phyloP scores from a whole-genome alignment of 2,113 vertebrate genomes.

The Electrona antarctica region DNA sequence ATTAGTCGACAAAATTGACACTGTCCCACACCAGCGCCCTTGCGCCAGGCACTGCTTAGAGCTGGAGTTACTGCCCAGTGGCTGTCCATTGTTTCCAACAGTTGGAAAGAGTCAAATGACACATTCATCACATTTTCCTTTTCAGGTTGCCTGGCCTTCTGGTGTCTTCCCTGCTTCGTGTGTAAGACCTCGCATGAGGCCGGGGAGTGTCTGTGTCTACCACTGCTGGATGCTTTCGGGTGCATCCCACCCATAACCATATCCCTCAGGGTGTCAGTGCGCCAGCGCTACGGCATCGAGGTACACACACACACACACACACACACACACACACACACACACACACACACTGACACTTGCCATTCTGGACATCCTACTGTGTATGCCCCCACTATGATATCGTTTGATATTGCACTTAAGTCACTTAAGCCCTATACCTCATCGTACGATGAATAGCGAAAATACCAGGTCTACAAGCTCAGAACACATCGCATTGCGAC shows the following conservation, averaged over 20 bases:
- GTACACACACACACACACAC: conserved; percentile 28
- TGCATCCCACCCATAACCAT: conserved; percentile 61
- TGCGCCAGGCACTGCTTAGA: no score
- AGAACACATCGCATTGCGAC: no score
- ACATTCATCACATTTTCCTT: neutral
- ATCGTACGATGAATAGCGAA: no score
- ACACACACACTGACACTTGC: neutral
- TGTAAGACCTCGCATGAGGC: conserved; percentile 64
- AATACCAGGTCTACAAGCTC: no score
- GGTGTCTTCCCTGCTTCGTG: conserved; percentile 74
- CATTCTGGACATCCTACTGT: neutral
- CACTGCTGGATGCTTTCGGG: conserved; percentile 69
- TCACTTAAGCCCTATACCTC: no score
- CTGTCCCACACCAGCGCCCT: no score
- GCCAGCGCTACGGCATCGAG: conserved; percentile 64
- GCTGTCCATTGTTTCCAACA: no score
- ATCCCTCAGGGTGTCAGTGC: conserved; percentile 61
- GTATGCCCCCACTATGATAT: no score
- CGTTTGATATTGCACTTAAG: no score
- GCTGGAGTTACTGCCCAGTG: no score
- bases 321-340: neutral
- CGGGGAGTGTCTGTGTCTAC: conserved; percentile 77
- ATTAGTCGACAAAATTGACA: no score
- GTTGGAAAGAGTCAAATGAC: no score
- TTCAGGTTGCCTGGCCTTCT: conserved; percentile 75